phyloP scores from a whole-genome alignment of 2,797 vertebrate species.

The Mormyrus proboscirostris region DNA sequence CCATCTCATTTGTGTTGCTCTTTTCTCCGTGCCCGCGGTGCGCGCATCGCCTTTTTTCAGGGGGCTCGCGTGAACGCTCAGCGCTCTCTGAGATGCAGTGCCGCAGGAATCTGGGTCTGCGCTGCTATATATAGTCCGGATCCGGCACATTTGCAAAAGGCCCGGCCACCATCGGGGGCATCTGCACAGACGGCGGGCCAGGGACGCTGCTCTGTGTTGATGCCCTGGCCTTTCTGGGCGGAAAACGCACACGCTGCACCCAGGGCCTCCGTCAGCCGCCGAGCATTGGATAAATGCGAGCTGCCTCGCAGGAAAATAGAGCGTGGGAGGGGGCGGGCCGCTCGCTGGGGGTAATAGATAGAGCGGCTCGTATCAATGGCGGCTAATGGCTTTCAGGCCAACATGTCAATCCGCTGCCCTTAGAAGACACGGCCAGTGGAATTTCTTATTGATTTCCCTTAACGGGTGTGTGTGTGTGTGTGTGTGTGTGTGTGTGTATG shows the following conservation, averaged over 20 bases:
- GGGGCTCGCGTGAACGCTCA: not conserved
- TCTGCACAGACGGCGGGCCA: slow-evolving; percentile 1
- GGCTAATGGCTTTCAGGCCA: not conserved
- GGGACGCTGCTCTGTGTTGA: not conserved
- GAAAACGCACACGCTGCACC: not conserved
- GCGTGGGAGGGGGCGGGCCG: not conserved
- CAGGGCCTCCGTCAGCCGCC: not conserved
- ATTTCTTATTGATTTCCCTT: slow-evolving; percentile 5
- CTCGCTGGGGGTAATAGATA: not conserved
- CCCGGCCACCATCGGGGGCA: slow-evolving; percentile 8
- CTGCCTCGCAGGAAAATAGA: not conserved
- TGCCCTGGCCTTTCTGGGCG: not conserved
- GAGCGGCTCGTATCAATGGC: not conserved
- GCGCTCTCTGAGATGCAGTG: not conserved
- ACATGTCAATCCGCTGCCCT: not conserved
- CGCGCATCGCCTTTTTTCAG: not conserved
- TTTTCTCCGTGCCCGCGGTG: not conserved
- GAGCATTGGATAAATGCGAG: not conserved
- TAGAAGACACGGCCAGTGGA: not conserved
- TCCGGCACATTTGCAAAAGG: slow-evolving; percentile 12
- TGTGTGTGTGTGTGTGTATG: too few species aligned
- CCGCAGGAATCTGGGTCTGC: slow-evolving; percentile 22
- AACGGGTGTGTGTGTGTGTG: not conserved
- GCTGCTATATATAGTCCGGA: slow-evolving; percentile 22
- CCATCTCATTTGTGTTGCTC: not conserved